Conservation (phyloP, 2,888 invertebrate species). For the Ennomos erosarius region DNA sequence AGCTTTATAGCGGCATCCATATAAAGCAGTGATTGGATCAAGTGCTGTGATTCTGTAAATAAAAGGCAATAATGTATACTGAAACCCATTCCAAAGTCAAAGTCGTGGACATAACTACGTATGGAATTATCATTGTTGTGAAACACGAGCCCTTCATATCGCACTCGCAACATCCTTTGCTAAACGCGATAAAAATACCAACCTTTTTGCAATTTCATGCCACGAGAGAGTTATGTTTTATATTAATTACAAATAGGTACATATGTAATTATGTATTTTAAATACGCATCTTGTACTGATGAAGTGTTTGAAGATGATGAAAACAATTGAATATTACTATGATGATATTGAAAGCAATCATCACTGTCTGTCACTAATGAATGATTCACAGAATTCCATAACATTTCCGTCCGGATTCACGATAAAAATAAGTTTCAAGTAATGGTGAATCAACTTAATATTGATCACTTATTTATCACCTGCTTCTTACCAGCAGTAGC, state of each 20-base stretch:
- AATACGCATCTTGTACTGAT: background rate
- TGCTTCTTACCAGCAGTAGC: no score
- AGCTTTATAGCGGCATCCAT: no score
- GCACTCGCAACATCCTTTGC: constrained; percentile 39
- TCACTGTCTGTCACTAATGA: background rate
- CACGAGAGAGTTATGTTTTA: constrained; percentile 10
- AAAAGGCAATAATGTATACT: no score
- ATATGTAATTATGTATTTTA: constrained; percentile 5
- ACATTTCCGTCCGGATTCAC: background rate
- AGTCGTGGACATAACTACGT: constrained; percentile 11
- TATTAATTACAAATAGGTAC: no score
- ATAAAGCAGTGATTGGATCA: no score
- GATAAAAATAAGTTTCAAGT: background rate
- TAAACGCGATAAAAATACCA: constrained; percentile 39
- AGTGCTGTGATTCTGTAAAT: no score
- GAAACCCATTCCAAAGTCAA: background rate
- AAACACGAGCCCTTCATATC: constrained; percentile 35
- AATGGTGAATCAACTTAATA: background rate
- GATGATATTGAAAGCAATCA: background rate
- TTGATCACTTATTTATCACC: background rate
- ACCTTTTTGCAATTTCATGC: constrained; percentile 27
- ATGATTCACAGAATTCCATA: constrained; percentile 5
- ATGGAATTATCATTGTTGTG: constrained; percentile 32
- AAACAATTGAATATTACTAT: background rate
- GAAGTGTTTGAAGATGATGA: no score